Base-by-base conservation (phyloP, 2,797 vertebrate genomes). In the Picus viridis region DNA sequence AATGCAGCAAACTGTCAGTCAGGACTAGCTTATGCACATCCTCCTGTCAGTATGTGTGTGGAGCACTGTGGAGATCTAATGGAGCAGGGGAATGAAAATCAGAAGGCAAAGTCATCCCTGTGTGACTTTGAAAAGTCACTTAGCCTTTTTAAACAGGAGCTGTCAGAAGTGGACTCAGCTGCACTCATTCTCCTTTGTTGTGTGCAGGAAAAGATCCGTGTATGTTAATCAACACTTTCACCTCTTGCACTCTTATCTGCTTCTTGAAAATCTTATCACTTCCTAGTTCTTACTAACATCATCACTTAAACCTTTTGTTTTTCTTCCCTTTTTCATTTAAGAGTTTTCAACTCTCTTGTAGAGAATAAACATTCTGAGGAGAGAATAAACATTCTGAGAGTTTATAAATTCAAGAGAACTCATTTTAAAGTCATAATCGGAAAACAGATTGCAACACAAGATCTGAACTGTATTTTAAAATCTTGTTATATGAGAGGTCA, bases 41-140 rank as follows among this genome's bases (percentile, higher is more conserved):
- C 56, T 87, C 26, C 89, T 95, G 89, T 88, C 88, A 88, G 81
- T 36, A n/a, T 27, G 56, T 30, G 24, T 26, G 62, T 61, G 72
- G 57, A 76, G 88, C 57, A 29, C 72, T 71, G 64, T 54, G 62
- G 82, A 95, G 72, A 87, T 92, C 82, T 93, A 83, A 89, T 83
- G 86, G 90, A 93, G 82, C 78, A 90, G 87, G 72, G 62, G 41
- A 90, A 87, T 0, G 1, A 51, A 94, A 94, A 92, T 92, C 87
- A 87, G 82, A 89, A 80, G 72, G 69, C 65, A 59, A 89, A 90
- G 82, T 69, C 82, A 87, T 77, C 54, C 45, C 49, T 39, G 32
- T 59, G 54, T 92, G 89, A 80, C 89, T 95, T 90, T 90, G 90
- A 93, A 71, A 90, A 92, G 78, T 92, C 86, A 88, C 39, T 91